Evolutionary conservation across 2,888 invertebrate species (phyloP).

Genomic region (Chironomus tentans): DNA sequence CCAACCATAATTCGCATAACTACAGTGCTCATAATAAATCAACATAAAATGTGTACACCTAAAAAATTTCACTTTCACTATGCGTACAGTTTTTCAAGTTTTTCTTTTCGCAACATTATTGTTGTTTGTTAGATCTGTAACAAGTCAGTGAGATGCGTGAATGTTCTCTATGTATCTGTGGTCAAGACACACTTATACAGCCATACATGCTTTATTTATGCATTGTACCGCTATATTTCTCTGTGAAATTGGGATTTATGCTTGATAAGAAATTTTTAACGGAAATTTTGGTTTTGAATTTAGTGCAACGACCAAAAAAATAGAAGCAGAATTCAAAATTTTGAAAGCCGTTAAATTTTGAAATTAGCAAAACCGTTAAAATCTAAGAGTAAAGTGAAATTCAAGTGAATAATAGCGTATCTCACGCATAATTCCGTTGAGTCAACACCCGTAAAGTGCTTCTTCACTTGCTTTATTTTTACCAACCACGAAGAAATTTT

Average conservation of each 20-base stretch:
- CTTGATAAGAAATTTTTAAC: too few species aligned
- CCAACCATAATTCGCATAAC: neutral
- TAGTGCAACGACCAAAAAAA: too few species aligned
- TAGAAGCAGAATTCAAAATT: too few species aligned
- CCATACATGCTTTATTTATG: neutral
- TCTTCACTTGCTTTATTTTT: too few species aligned
- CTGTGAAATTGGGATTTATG: neutral
- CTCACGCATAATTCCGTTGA: too few species aligned
- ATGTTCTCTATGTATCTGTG: neutral
- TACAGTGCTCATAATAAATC: neutral
- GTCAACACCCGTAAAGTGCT: too few species aligned
- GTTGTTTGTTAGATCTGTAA: neutral
- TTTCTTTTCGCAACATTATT: constrained; percentile 3
- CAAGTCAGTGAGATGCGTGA: neutral
- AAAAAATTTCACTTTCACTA: constrained; percentile 6
- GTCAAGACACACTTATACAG: neutral
- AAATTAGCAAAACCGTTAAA: too few species aligned
- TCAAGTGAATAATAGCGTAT: too few species aligned
- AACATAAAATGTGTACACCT: neutral
- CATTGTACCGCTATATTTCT: neutral
- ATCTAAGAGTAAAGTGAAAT: too few species aligned
- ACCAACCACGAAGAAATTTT: too few species aligned
- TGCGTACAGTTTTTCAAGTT: constrained; percentile 3
- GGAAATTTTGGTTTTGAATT: too few species aligned
- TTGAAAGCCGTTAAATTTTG: too few species aligned